Evolutionary conservation across 2,888 invertebrate genomes (phyloP).

Genomic region (Dermolepida albohirtum): DNA sequence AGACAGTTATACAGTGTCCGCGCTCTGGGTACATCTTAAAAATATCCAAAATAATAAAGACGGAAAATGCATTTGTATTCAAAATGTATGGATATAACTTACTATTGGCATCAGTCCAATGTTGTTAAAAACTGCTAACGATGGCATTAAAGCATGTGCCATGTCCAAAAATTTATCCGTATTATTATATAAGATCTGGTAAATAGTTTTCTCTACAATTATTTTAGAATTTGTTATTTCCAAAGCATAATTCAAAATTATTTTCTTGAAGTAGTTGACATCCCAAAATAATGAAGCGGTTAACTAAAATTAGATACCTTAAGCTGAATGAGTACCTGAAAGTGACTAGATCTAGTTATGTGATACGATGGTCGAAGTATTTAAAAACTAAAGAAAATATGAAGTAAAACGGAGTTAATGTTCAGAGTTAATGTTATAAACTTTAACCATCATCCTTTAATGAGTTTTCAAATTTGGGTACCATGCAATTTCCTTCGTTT

Average conservation of each 20-base stretch:
- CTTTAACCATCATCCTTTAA: too few species aligned
- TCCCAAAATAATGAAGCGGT: constrained; percentile 71
- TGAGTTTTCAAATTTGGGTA: too few species aligned
- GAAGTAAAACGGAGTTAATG: too few species aligned
- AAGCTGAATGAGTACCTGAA: neutral
- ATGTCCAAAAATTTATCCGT: constrained; percentile 67
- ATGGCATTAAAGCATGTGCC: neutral
- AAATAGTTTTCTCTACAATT: constrained; percentile 70
- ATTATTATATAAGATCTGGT: constrained; percentile 78
- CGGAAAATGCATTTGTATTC: neutral
- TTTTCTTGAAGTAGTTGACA: constrained; percentile 67
- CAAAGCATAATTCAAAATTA: constrained; percentile 68
- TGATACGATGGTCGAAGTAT: too few species aligned
- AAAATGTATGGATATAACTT: neutral
- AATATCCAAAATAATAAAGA: neutral
- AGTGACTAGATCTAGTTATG: too few species aligned
- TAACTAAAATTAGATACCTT: constrained; percentile 63
- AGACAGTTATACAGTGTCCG: too few species aligned
- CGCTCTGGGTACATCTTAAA: neutral
- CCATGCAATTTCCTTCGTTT: too few species aligned
- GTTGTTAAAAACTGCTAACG: neutral
- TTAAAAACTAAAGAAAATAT: too few species aligned
- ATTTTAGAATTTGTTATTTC: constrained; percentile 66
- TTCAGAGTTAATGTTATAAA: too few species aligned
- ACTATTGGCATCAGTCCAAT: constrained; percentile 5